Conservation (phyloP, 2,113 vertebrate species). For the Chascanopsetta lugubris region DNA sequence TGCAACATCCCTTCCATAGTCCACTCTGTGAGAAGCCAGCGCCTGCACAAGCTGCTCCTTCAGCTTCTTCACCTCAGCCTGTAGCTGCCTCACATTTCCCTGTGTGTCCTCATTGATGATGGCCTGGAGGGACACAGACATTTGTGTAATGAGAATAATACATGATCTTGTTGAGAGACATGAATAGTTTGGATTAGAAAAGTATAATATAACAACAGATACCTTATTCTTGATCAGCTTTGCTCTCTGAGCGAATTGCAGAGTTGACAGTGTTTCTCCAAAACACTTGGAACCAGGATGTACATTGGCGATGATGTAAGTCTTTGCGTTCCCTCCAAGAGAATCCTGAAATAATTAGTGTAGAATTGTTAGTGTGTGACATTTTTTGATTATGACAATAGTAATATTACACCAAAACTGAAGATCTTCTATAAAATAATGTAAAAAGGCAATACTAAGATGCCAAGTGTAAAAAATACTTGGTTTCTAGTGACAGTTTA, state of each 20-base stretch:
- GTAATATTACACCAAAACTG: not conserved
- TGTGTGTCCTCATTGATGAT: conserved; percentile 95
- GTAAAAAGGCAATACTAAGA: not conserved
- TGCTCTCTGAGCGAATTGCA: conserved; percentile 96
- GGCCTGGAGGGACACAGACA: conserved; percentile 80
- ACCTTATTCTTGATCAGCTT: conserved; percentile 98
- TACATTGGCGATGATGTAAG: conserved; percentile 95
- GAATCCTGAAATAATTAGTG: conserved; percentile 85
- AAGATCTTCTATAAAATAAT: not conserved
- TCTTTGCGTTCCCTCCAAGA: conserved; percentile 96
- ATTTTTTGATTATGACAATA: not conserved
- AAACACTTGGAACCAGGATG: conserved; percentile 95
- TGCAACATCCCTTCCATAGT: conserved; percentile 47
- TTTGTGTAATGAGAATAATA: not conserved
- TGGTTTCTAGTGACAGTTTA: not conserved
- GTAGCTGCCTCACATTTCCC: conserved; percentile 92
- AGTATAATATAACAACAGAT: not conserved
- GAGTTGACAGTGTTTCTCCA: conserved; percentile 93
- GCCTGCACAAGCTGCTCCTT: conserved; percentile 88
- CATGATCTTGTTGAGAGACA: not conserved
- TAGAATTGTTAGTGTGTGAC: not conserved
- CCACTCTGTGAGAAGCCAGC: conserved; percentile 54
- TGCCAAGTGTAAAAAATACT: not conserved
- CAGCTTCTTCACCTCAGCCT: conserved; percentile 92
- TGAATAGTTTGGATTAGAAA: not conserved